Conservation (phyloP, 2,797 vertebrate species). For the Protosalanx chinensis region DNA sequence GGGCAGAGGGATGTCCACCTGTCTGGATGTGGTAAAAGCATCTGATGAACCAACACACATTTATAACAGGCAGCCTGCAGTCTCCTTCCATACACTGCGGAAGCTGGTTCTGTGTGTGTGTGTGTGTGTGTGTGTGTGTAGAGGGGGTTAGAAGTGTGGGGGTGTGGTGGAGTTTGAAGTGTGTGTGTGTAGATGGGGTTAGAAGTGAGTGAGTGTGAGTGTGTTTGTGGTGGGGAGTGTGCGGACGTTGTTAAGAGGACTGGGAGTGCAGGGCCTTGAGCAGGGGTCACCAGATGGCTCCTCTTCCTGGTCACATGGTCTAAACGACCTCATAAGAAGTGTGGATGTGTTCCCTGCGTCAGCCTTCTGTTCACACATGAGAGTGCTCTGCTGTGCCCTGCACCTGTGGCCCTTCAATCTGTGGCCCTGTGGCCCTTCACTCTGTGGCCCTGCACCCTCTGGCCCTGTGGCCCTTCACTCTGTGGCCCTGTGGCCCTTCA, state of each 20-base stretch:
- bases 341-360: background rate
- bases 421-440: too few relatives aligned
- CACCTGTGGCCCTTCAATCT: too few relatives aligned
- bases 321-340: background rate
- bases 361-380: conserved; percentile 26
- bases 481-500: too few relatives aligned
- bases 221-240: background rate
- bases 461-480: too few relatives aligned
- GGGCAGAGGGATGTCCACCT: too few relatives aligned
- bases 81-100: too few relatives aligned
- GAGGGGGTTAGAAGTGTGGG: background rate
- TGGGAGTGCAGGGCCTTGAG: conserved; percentile 40
- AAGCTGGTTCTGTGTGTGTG: background rate
- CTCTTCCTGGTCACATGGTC: conserved; percentile 42
- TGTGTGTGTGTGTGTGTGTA: too few relatives aligned
- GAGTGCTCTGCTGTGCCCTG: conserved; percentile 72
- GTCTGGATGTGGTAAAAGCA: too few relatives aligned
- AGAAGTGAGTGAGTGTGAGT: background rate
- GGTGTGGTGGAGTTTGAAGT: background rate
- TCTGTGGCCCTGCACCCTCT: too few relatives aligned
- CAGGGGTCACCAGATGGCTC: conserved; percentile 64
- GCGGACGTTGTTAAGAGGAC: conserved; percentile 33
- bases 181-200: background rate
- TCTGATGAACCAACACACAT: too few relatives aligned
- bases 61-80: too few relatives aligned